Percentiles rank a stretch among this genome's conserved stretches.
Evolutionary conservation across 1,140 invertebrate species (phyloP).

Genomic region (Rhizoglyphus robini): DNA sequence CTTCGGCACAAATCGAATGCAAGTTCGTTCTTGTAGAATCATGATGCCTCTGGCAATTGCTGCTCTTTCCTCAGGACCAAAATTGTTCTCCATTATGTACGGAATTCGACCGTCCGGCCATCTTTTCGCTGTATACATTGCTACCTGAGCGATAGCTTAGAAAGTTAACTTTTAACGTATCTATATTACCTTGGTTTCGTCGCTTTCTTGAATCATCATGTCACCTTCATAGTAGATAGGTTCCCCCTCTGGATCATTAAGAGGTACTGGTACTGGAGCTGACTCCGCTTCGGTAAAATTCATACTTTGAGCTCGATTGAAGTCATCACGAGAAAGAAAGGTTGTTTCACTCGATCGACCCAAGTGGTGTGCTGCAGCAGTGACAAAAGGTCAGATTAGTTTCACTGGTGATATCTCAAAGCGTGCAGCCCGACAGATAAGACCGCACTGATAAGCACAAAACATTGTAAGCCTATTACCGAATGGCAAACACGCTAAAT

Average conservation of each 20-base stretch:
- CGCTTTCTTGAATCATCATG: slow-evolving; percentile 19
- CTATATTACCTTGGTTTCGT: slow-evolving; percentile 13
- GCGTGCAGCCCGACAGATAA: too few relatives aligned
- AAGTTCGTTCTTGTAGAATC: slow-evolving; percentile 17
- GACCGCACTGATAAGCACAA: too few relatives aligned
- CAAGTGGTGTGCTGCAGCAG: too few relatives aligned
- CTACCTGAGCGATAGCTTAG: too few relatives aligned
- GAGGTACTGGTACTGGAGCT: background rate
- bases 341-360: slow-evolving; percentile 7
- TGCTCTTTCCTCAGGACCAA: slow-evolving; percentile 16
- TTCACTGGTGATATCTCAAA: too few relatives aligned
- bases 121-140: slow-evolving; percentile 17
- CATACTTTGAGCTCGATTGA: slow-evolving; percentile 7
- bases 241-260: slow-evolving; percentile 15
- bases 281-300: background rate
- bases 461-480: too few relatives aligned
- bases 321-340: slow-evolving; percentile 16
- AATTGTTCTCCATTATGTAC: slow-evolving; percentile 19
- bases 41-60: slow-evolving; percentile 20
- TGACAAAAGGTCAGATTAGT: too few relatives aligned
- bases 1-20: slow-evolving; percentile 20
- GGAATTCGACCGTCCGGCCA: slow-evolving; percentile 22
- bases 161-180: too few relatives aligned
- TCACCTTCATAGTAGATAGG: slow-evolving; percentile 16
- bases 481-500: too few relatives aligned